Base-by-base conservation (phyloP, 2,797 vertebrate species). In the Gouania willdenowi region DNA sequence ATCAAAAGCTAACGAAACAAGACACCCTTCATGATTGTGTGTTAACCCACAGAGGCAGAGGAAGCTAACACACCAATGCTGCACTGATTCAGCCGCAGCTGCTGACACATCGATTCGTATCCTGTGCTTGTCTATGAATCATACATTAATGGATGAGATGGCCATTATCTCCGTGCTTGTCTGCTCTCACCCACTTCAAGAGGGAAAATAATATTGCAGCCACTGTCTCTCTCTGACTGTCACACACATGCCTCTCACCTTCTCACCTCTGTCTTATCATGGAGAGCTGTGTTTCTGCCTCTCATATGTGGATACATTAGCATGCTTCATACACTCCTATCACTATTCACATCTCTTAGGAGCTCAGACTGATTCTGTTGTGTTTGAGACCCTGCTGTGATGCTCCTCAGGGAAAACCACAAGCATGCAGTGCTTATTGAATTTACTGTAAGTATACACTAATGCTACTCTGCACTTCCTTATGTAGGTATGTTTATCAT, bases 131-230 rank as follows among this genome's bases (percentile, higher is more conserved):
- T 75, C 75, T 75, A 40, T 81, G 80, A 72, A 73, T 78, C 78
- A 87, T 86, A 57, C 77, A 79, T 82, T 83, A 79, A 82, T 85
- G 79, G 66, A 86, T 81, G 84, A 81, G 65, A 61, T n/a, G 26
- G 62, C 51, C 56, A 70, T 85, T 80, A 83, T 83, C 71, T 82
- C 68, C 52, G 73, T 40, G 54, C 62, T 41, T 74, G 73, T 75
- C 66, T 65, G 52, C 72, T 69, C 63, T 71, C 62, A 54, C 26
- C 43, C 66, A 51, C 72, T 65, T 48, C 41, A 70, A 49, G 52
- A 53, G 41, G 47, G 51, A 49, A 60, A 56, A 72, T 73, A 62
- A 66, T 47, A 50, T 34, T 14, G 15, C 27, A 41, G 30, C 31
- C 24, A 24, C 2, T 17, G 8, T 13, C 28, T 32, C 23, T 24